Evolutionary conservation across 1,140 invertebrate genomes (phyloP).

Genomic region (Zaprionus inermis): DNA sequence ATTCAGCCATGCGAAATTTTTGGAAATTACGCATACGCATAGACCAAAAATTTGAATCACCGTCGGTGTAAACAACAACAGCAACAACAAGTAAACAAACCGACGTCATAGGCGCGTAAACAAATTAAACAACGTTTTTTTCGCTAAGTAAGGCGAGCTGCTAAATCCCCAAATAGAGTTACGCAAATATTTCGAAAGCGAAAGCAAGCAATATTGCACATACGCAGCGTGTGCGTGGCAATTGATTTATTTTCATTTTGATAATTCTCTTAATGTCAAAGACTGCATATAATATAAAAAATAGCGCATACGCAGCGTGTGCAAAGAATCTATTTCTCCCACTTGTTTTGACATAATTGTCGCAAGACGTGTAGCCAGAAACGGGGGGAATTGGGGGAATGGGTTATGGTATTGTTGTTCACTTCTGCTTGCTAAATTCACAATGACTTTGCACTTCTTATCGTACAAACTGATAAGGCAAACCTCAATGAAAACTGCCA

Average conservation of each 20-base stretch:
- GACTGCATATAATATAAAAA: too few relatives aligned
- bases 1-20: conserved; percentile 41
- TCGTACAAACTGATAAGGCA: conserved; percentile 74
- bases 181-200: conserved; percentile 6
- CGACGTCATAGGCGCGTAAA: conserved; percentile 58
- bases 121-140: conserved; percentile 12
- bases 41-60: conserved; percentile 53
- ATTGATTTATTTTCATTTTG: too few relatives aligned
- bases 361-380: too few relatives aligned
- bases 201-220: too few relatives aligned
- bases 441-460: conserved; percentile 62
- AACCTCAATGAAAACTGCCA: conserved; percentile 63
- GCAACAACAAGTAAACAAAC: conserved; percentile 32
- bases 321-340: too few relatives aligned
- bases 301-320: too few relatives aligned
- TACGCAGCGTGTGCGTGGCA: too few relatives aligned
- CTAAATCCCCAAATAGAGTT: neutral
- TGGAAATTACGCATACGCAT: conserved; percentile 53
- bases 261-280: too few relatives aligned
- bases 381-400: neutral
- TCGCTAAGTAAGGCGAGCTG: conserved; percentile 11
- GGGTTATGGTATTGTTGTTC: neutral
- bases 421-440: conserved; percentile 42
- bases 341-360: too few relatives aligned
- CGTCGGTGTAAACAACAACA: conserved; percentile 14